phyloP scores from a whole-genome alignment of 2,797 vertebrate species.

The Darevskia mixta region DNA sequence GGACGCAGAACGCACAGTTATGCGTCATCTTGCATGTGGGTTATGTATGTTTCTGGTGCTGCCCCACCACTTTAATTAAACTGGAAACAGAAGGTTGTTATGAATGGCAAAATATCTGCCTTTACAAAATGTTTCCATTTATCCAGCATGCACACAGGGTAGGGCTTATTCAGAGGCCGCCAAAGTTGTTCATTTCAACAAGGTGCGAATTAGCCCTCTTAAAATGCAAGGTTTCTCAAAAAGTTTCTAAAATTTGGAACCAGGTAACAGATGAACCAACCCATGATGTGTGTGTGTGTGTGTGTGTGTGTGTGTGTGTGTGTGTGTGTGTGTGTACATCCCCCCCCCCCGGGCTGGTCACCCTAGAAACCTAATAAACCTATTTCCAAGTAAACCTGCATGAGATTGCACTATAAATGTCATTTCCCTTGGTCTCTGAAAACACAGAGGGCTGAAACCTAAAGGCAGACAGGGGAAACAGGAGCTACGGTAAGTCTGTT shows the following conservation, averaged over 20 bases:
- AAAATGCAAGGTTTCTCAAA: neutral
- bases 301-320: too few relatives aligned
- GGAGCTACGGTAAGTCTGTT: neutral
- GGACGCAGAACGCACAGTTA: neutral
- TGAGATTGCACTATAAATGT: neutral
- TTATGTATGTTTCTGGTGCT: neutral
- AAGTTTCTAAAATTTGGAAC: neutral
- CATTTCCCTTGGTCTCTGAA: neutral
- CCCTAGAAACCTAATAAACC: too few relatives aligned
- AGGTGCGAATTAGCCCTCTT: neutral
- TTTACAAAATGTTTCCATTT: slow-evolving; percentile 3
- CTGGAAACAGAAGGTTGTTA: neutral
- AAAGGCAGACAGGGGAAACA: neutral
- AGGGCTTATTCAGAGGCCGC: neutral
- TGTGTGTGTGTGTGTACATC: too few relatives aligned
- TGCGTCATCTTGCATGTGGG: neutral
- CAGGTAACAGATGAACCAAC: neutral
- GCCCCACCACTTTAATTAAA: slow-evolving; percentile 30
- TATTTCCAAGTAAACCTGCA: too few relatives aligned
- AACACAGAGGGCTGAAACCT: neutral
- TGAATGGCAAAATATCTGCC: neutral
- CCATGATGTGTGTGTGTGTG: neutral
- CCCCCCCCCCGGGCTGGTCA: too few relatives aligned
- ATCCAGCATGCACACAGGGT: neutral
- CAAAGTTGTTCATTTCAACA: neutral